Percentiles rank a stretch among this genome's conserved stretches.
phyloP scores from a whole-genome alignment of 2,888 invertebrate genomes.

The Syrista parreyssii region DNA sequence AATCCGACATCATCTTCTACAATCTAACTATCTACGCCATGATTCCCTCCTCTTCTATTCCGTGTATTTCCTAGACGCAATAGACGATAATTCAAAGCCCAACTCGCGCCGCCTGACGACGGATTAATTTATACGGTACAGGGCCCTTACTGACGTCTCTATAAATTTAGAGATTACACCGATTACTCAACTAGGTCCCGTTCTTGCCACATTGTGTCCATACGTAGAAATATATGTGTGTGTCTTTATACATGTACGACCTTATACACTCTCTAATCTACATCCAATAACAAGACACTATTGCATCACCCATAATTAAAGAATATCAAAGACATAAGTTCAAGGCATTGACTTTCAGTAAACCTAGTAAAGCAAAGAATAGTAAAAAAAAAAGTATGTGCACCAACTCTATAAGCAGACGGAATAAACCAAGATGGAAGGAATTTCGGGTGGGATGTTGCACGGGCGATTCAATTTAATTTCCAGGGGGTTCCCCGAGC shows the following conservation, averaged over 20 bases:
- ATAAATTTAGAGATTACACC: constrained; percentile 32
- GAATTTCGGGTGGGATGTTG: background rate
- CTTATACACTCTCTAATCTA: background rate
- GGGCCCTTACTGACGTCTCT: constrained; percentile 32
- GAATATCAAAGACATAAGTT: background rate
- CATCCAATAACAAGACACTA: background rate
- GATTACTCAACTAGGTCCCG: constrained; percentile 20
- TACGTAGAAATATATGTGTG: no score
- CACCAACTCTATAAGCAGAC: background rate
- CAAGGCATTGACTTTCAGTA: background rate
- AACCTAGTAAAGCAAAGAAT: background rate
- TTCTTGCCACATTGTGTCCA: no score
- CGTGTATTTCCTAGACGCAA: no score
- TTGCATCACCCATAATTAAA: background rate
- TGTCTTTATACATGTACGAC: background rate
- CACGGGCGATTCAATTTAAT: constrained; percentile 10
- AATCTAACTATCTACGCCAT: constrained; percentile 6
- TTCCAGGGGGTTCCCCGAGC: constrained; percentile 10
- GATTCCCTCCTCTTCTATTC: background rate
- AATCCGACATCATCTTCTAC: constrained; percentile 36
- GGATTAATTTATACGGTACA: constrained; percentile 20
- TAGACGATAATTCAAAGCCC: constrained; percentile 4
- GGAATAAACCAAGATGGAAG: background rate
- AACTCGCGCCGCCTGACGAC: constrained; percentile 14
- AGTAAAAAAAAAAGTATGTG: background rate